Conservation (phyloP, 2,888 invertebrate species). For the Caenorhabditis wallacei region DNA sequence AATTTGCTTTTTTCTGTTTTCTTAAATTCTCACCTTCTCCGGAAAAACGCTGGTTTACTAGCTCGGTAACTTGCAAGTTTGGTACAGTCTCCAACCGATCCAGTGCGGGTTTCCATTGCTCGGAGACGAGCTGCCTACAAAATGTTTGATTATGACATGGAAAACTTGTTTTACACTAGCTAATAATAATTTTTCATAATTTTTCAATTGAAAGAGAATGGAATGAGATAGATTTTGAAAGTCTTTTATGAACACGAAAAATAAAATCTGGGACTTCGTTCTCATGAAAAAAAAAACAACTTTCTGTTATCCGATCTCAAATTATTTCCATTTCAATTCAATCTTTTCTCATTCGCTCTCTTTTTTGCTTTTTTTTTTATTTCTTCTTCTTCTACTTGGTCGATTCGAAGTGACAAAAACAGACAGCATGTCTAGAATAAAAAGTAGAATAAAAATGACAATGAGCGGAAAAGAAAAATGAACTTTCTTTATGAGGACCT, state of each 20-base stretch:
- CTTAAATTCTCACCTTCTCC: conserved; percentile 64
- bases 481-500: conserved; percentile 29
- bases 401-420: conserved; percentile 44
- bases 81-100: conserved; percentile 73
- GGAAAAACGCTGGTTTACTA: conserved; percentile 68
- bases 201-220: too few relatives aligned
- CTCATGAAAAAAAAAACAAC: conserved; percentile 39
- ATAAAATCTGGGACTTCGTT: conserved; percentile 33
- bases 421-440: conserved; percentile 38
- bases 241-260: too few relatives aligned
- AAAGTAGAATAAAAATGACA: conserved; percentile 20
- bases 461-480: conserved; percentile 26
- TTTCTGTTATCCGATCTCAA: conserved; percentile 56
- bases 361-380: conserved; percentile 21
- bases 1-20: not conserved
- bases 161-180: not conserved
- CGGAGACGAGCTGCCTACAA: conserved; percentile 72
- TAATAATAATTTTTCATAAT: not conserved
- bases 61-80: conserved; percentile 68
- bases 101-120: conserved; percentile 72
- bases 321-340: conserved; percentile 49
- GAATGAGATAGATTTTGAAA: too few relatives aligned
- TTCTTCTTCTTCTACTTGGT: conserved; percentile 6
- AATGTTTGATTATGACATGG: not conserved
- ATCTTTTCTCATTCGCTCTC: conserved; percentile 16